Percentiles rank a stretch among this genome's conserved stretches.
Conservation (phyloP, 2,113 vertebrate species). For the Bombycilla garrulus region DNA sequence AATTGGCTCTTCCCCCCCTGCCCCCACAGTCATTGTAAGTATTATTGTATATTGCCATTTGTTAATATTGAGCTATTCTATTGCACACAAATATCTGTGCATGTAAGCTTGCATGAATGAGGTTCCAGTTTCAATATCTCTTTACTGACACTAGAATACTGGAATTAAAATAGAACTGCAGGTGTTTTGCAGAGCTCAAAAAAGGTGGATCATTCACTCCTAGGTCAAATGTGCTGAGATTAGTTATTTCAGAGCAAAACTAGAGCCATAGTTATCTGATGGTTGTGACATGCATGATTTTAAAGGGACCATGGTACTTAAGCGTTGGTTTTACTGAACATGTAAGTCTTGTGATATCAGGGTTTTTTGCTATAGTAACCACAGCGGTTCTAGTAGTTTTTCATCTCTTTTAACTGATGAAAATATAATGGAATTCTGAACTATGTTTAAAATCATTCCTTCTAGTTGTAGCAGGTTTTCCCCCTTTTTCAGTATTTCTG, state of each 20-base stretch:
- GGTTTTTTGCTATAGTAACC: neutral
- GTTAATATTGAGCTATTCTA: neutral
- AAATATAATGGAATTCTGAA: neutral
- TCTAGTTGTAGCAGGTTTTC: neutral
- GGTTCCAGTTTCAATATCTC: neutral
- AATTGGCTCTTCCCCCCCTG: fast-evolving
- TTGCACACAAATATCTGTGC: neutral
- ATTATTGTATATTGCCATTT: neutral
- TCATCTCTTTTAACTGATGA: neutral
- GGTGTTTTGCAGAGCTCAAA: neutral
- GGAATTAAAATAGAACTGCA: neutral
- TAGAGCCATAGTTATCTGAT: neutral
- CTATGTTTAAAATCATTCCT: neutral
- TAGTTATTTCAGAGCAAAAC: neutral
- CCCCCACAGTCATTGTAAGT: fast-evolving
- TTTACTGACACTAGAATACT: neutral
- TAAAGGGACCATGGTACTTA: neutral
- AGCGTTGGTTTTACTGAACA: neutral
- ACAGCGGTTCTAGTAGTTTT: neutral
- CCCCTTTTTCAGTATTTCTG: neutral
- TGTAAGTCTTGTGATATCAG: neutral
- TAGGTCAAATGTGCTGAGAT: neutral
- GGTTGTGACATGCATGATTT: neutral
- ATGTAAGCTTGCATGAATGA: neutral
- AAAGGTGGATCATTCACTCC: neutral